Conservation (phyloP, 2,888 invertebrate species). For the Phaedon cochleariae region DNA sequence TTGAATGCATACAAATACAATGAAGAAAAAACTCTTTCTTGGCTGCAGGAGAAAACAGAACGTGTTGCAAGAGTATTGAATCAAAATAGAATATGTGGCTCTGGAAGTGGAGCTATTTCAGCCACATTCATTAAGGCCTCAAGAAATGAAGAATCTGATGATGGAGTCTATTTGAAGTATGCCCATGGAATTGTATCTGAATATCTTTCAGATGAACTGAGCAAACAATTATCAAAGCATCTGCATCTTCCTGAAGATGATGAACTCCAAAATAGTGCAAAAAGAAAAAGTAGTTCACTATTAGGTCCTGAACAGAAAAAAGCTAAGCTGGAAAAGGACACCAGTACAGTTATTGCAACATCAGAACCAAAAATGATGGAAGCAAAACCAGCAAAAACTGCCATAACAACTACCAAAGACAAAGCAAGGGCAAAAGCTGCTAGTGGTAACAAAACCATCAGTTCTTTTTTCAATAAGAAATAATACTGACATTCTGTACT, state of each 20-base stretch:
- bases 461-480: constrained; percentile 79
- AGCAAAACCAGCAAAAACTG: constrained; percentile 60
- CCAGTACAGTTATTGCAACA: constrained; percentile 58
- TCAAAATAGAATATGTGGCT: constrained; percentile 77
- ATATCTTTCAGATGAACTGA: constrained; percentile 76
- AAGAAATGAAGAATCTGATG: constrained; percentile 65
- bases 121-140: constrained; percentile 74
- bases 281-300: constrained; percentile 60
- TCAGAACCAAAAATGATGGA: constrained; percentile 62
- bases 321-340: constrained; percentile 58
- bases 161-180: constrained; percentile 72
- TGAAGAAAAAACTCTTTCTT: constrained; percentile 77
- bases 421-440: constrained; percentile 81
- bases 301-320: constrained; percentile 56
- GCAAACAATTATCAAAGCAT: constrained; percentile 69
- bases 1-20: constrained; percentile 84
- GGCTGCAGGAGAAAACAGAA: constrained; percentile 78
- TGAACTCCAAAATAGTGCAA: constrained; percentile 64
- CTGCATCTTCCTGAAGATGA: constrained; percentile 72
- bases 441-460: constrained; percentile 80
- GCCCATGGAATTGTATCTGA: constrained; percentile 83
- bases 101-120: constrained; percentile 76
- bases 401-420: constrained; percentile 73
- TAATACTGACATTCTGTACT: constrained; percentile 38
- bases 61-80: constrained; percentile 71